Evolutionary conservation across 1,140 invertebrate species (phyloP), one percentile per base, ranked within the genome.

Genomic region (Onthophagus taurus): DNA sequence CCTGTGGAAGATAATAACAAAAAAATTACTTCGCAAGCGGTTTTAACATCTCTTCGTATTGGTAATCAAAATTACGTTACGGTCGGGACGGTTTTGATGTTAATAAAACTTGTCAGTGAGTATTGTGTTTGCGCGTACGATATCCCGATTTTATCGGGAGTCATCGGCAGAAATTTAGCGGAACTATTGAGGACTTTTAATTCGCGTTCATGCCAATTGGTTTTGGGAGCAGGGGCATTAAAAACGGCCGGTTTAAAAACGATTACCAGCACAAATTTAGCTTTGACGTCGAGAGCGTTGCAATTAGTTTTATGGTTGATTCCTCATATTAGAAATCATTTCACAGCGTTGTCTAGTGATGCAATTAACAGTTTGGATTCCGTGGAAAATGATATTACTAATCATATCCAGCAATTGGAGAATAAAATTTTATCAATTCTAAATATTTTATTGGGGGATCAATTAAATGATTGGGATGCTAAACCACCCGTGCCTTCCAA

Each of bases 231-330:
- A 20, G 93, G 92, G 20, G 94, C 96, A 2, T 78, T 97, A 57
- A 83, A 91, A 59, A 82, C 91, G 47, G 90, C 91, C 12, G 93
- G 94, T 1, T 69, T 98, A 29, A 97, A 96, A 71, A 96, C 90
- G 31, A 99, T 99, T 35, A 94, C 91, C 1, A 93, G 86, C 48
- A 89, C 85, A 29, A 97, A 95, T 72, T 70, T 98, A 47, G 93
- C 90, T 6, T 68, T 98, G 46, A 88, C 92, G 0, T 89, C 88
- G 6, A 75, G 95, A 48, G 93, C 85, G 68, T 62, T 94, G 60
- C 81, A 87, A 57, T 68, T 87, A 12, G 74, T 96, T 24, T 60
- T 86, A 8, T 88, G 83, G 80, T 65, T 85, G 36, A 69, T 88
- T 54, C 82, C 82, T 4, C 71, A 78, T 50, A 70, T 89, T 11